phyloP scores from a whole-genome alignment of 2,797 vertebrate species.

The Pitangus sulphuratus region DNA sequence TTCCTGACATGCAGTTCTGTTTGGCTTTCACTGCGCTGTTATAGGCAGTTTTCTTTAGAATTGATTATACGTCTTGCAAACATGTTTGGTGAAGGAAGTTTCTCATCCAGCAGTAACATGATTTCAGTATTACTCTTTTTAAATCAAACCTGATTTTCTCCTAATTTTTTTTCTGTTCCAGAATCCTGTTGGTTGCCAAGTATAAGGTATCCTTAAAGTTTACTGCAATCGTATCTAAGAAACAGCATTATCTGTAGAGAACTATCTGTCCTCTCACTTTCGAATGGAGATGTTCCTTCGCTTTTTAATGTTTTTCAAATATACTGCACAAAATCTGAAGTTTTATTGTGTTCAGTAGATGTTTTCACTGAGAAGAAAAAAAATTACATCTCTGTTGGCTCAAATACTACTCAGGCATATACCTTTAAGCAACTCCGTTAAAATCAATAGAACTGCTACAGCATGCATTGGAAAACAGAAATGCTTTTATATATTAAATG shows the following conservation, averaged over 20 bases:
- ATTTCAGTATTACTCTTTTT: neutral
- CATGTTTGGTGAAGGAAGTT: neutral
- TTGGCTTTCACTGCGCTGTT: neutral
- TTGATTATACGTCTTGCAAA: neutral
- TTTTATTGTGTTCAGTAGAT: neutral
- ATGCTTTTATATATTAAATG: neutral
- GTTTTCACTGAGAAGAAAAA: constrained; percentile 5
- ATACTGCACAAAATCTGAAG: neutral
- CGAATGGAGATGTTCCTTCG: neutral
- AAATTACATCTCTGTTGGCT: neutral
- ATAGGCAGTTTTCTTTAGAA: neutral
- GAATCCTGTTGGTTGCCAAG: neutral
- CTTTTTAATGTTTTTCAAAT: neutral
- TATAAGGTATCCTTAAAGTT: neutral
- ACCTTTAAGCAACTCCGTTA: neutral
- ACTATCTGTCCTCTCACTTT: neutral
- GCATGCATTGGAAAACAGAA: neutral
- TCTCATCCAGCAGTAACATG: neutral
- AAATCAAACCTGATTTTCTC: neutral
- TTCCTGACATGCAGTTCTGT: neutral
- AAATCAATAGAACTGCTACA: neutral
- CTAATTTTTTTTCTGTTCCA: neutral
- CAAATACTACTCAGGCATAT: neutral
- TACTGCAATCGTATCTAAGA: neutral
- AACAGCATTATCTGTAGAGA: neutral